A percentile compares a stretch with the other conserved stretches of the same genome.
These are phyloP conservation scores for Dasypolia templi DNA, from an alignment of 2,888 invertebrate genomes.

Conservation along the genomic window DNA sequence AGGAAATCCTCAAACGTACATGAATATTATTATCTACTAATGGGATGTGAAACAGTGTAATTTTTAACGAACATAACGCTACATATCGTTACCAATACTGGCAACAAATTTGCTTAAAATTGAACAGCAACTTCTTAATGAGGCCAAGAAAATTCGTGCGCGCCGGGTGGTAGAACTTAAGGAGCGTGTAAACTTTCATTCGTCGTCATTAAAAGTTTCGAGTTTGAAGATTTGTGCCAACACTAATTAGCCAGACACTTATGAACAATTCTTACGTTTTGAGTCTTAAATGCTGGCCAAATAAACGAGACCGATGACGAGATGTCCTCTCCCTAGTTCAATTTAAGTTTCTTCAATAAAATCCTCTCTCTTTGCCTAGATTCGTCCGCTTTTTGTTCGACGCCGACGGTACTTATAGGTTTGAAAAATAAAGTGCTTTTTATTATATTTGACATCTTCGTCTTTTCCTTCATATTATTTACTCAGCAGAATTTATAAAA, in stretches of 20 bases:
- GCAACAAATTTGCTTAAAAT: conserved; percentile 81
- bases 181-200: conserved; percentile 88
- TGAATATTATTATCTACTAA: conserved; percentile 59
- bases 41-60: conserved; percentile 45
- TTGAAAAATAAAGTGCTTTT: conserved; percentile 53
- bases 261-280: conserved; percentile 74
- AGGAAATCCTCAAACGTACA: conserved; percentile 26
- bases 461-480: conserved; percentile 41
- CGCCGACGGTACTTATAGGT: conserved; percentile 43
- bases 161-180: conserved; percentile 83
- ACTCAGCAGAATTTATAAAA: conserved; percentile 40
- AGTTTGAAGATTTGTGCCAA: conserved; percentile 87
- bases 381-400: conserved; percentile 42
- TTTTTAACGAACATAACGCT: conserved; percentile 69
- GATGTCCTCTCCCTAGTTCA: conserved; percentile 51
- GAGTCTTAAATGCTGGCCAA: conserved; percentile 67
- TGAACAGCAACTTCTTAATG: conserved; percentile 86
- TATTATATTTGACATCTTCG: conserved; percentile 54
- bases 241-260: conserved; percentile 88
- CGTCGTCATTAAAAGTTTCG: conserved; percentile 89
- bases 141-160: conserved; percentile 86
- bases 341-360: conserved; percentile 62
- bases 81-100: conserved; percentile 84
- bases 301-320: conserved; percentile 65
- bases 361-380: conserved; percentile 48